Evolutionary conservation across 2,113 vertebrate genomes (phyloP), one percentile per base, ranked within the genome.

Genomic region (Abramis brama): DNA sequence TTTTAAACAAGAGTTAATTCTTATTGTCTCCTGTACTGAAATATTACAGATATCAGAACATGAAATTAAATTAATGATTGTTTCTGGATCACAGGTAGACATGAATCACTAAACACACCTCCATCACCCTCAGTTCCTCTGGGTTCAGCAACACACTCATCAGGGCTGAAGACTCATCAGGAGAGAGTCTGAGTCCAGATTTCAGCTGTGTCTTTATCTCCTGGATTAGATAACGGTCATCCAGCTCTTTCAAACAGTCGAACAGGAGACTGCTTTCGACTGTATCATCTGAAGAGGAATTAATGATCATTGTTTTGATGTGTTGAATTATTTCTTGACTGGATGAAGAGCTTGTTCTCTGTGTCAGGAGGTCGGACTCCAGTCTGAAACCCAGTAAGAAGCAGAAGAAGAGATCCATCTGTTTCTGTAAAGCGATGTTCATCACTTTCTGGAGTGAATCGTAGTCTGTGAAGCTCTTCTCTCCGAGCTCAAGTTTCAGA

Each of bases 381-480:
- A 74, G 71, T 5, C 11, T 3, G 10, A 74, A 25, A n/a, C 71
- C 71, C 39, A 74, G 39, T 4, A 45, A 74, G 39, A 74, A 74
- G 23, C 21, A 45, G 11, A 74, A 45, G 23, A 74, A 74, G 1
- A 45, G 36, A 25, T 74, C 71, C 43, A 74, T 74, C 23, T 74
- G 71, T 74, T 23, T 74, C 6, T 47, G 2, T 47, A 15, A 8
- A 74, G 71, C 0, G 2, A 0, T 74, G 23, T 47, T 2, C 6
- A 74, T 8, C 23, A 47, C 39, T 2, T n/a, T 12, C 36, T 12
- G 1, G 10, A 43, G 36, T n/a, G 0, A 3, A 0, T 12, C 0
- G 2, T n/a, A n/a, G 2, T 15, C 0, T 25, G 71, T 25, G 11
- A 74, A 25, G 39, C 23, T 13, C 21, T 0, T 0, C 1, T 25